Evolutionary conservation across 2,113 vertebrate genomes (phyloP), one percentile per base, ranked within the genome.

Genomic region (Cygnus atratus): DNA sequence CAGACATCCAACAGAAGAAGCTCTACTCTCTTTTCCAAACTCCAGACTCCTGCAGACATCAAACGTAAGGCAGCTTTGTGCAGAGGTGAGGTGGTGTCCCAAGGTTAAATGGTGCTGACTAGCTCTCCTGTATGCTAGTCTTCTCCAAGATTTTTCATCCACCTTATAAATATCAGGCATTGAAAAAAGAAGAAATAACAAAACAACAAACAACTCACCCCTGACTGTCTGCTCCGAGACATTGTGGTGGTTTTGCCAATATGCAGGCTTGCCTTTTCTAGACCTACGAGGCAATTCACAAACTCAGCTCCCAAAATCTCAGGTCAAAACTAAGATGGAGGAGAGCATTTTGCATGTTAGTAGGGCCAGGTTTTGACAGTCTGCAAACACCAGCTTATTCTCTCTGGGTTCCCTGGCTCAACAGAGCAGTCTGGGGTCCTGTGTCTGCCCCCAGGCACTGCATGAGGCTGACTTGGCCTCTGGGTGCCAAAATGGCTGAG

Each of bases 61-160:
- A 93, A 84, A 91, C n/a, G 33, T 46, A 21, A 63, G 21, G 33
- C 20, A 4, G 28, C 39, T 91, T 55, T 86, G 39, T 28, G 19
- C 16, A 78, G 52, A 67, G 22, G 3, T 3, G n/a, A 81, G 39
- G 37, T 37, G 61, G 9, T 62, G 13, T 39, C 43, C 17, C 0
- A 0, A 39, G 48, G 35, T 75, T 85, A 43, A 84, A 43, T 31
- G 22, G 52, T 22, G 55, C 15, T n/a, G 74, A 91, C 14, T 19
- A 72, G 58, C 35, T 58, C 10, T 3, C 19, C 26, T 0, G 0
- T 13, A 20, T 1, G 22, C 29, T 52, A n/a, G 31, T 46, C 15
- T 9, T 57, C 39, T 48, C 73, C 70, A 19, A 48, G 77, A 76
- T 35, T 13, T 87, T 66, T 62, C 9, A 1, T 13, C 11, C 5